These are phyloP conservation scores for Brenthis daphne DNA, from an alignment of 2,888 invertebrate species.

Conservation along the genomic window DNA sequence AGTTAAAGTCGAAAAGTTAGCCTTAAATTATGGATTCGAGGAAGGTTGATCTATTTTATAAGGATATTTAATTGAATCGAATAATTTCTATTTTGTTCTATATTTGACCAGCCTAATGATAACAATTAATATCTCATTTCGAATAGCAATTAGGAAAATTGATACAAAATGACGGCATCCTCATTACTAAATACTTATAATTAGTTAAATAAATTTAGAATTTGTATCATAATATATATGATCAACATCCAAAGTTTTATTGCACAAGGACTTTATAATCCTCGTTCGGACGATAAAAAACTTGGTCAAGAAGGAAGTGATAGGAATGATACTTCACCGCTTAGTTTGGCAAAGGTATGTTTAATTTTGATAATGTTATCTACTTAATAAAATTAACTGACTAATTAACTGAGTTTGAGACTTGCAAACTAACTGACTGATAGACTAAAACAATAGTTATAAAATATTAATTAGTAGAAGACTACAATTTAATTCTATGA, in stretches of 20 bases:
- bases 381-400: too few relatives aligned
- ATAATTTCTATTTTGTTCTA: too few relatives aligned
- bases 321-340: constrained; percentile 22
- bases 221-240: neutral
- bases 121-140: neutral
- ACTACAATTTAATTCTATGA: too few relatives aligned
- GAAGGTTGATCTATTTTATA: too few relatives aligned
- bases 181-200: constrained; percentile 13
- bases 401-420: too few relatives aligned
- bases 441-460: neutral
- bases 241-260: too few relatives aligned
- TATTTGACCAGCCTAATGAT: neutral
- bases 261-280: neutral
- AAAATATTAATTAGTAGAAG: too few relatives aligned
- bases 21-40: too few relatives aligned
- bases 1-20: too few relatives aligned
- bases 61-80: too few relatives aligned
- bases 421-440: too few relatives aligned
- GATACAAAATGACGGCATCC: constrained; percentile 11
- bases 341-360: constrained; percentile 25
- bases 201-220: constrained; percentile 10
- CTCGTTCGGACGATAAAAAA: neutral
- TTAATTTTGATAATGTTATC: too few relatives aligned
- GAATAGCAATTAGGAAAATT: constrained; percentile 10
- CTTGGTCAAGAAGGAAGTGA: neutral